Percentiles rank a stretch among this genome's conserved stretches.
phyloP scores from a whole-genome alignment of 2,113 vertebrate species.

The Cygnus buccinator region DNA sequence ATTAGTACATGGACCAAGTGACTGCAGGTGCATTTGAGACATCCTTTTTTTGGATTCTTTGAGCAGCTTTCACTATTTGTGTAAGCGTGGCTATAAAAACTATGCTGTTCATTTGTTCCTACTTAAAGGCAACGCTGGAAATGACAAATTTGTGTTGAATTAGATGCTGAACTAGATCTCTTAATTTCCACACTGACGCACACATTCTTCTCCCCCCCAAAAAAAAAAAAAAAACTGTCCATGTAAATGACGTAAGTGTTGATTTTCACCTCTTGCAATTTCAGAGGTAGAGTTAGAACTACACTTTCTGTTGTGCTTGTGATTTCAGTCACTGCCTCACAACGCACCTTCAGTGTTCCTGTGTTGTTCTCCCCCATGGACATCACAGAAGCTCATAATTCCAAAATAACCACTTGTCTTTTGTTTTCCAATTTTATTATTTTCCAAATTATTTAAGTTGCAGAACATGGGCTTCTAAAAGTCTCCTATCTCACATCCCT shows the following conservation, averaged over 20 bases:
- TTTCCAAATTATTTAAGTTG: background rate
- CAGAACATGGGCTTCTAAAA: background rate
- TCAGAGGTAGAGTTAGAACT: background rate
- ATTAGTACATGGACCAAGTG: background rate
- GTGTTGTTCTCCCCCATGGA: background rate
- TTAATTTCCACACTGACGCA: background rate
- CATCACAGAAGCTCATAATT: background rate
- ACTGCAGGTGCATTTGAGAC: background rate
- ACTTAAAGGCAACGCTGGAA: background rate
- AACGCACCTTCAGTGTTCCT: background rate
- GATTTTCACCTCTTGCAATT: background rate
- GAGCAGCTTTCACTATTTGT: background rate
- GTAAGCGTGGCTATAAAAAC: background rate
- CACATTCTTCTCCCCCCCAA: fast-evolving
- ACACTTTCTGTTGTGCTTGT: background rate
- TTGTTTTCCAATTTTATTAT: background rate
- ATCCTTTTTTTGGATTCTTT: background rate
- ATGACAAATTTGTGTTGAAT: background rate
- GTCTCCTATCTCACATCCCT: background rate
- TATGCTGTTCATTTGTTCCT: background rate
- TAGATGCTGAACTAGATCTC: background rate
- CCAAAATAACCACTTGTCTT: background rate
- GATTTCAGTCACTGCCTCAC: background rate
- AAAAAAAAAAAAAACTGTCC: background rate
- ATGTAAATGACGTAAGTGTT: background rate